Base-by-base conservation (phyloP, 2,113 vertebrate species). In the Tragelaphus scriptus region DNA sequence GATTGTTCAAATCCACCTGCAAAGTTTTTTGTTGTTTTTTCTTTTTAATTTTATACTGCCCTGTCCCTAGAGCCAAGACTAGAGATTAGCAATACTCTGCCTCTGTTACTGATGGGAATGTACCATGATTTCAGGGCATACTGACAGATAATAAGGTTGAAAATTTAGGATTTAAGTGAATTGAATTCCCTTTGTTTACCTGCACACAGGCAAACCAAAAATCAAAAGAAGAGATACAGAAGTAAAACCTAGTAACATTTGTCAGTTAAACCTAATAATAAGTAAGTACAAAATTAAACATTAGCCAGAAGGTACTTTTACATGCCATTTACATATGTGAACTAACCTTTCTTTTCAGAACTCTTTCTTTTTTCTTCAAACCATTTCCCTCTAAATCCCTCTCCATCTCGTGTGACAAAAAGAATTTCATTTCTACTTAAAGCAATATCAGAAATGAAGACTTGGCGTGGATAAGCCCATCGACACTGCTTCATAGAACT, bases 391-490 rank as follows among this genome's bases (percentile, higher is more conserved):
- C 98, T 99, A 98, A 99, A 99, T 95, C 99, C 99, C 98, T 99
- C 99, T 55, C 99, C 99, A 77, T 99, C 99, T 93, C 98, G 99
- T 9, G 99, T 99, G 95, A 99, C 99, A 98, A 99, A 99, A 98
- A 99, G 99, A 98, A 99, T 99, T 99, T 99, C 98, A 0, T 99
- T 99, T 95, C 98, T 99, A 98, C 99, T 99, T 98, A 99, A 99
- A 91, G 99, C 99, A 85, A 99, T 99, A 94, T 99, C 99, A 0
- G 99, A 99, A 99, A 99, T 99, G 98, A 99, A 99, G 97, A 99
- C 99, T 98, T 99, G 99, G 7, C 99, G 99, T 56, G 99, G 99
- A 30, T 99, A 99, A 26, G 99, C 99, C 99, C 99, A 99, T 91
- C 99, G 99, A 98, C 99, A 99, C 94, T 99, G 99, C 98, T 99